Percentiles rank a stretch among this genome's conserved stretches.
phyloP scores from a whole-genome alignment of 1,140 invertebrate species.

The Chymomyza costata region DNA sequence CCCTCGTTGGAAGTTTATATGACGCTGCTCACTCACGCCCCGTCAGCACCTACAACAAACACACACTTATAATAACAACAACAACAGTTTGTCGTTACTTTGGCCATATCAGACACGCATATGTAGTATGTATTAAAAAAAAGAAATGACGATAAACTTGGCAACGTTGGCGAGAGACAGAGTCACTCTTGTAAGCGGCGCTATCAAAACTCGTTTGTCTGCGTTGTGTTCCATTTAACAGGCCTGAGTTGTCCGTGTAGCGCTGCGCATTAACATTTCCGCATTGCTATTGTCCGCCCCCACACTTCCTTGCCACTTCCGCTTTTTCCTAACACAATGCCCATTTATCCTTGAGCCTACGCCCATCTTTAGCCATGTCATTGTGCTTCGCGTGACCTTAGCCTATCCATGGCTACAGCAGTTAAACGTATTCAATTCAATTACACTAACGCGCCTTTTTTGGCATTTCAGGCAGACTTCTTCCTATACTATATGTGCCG shows the following conservation, averaged over 20 bases:
- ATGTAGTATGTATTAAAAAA: too few species aligned
- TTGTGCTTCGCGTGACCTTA: slow-evolving; percentile 60
- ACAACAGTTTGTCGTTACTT: background rate
- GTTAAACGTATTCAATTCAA: slow-evolving; percentile 53
- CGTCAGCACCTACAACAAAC: too few species aligned
- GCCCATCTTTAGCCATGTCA: slow-evolving; percentile 23
- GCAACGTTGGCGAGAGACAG: too few species aligned
- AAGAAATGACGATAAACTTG: slow-evolving; percentile 5
- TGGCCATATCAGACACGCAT: slow-evolving; percentile 25
- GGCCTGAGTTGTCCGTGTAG: slow-evolving; percentile 3
- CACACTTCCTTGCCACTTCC: slow-evolving; percentile 19
- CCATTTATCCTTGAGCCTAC: slow-evolving; percentile 44
- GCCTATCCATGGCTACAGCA: slow-evolving; percentile 33
- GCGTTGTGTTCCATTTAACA: too few species aligned
- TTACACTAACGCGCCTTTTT: slow-evolving; percentile 46
- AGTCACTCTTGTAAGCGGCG: too few species aligned
- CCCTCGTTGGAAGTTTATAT: too few species aligned
- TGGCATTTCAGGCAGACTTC: slow-evolving; percentile 29
- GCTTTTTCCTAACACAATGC: slow-evolving; percentile 11
- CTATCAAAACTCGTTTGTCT: too few species aligned
- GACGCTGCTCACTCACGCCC: slow-evolving; percentile 1
- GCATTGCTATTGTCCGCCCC: slow-evolving; percentile 32
- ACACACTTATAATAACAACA: slow-evolving; percentile 4
- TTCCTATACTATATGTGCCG: too few species aligned
- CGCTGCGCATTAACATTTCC: slow-evolving; percentile 27